Base-by-base conservation (phyloP, 2,888 invertebrate species). In the Unio delphinus region DNA sequence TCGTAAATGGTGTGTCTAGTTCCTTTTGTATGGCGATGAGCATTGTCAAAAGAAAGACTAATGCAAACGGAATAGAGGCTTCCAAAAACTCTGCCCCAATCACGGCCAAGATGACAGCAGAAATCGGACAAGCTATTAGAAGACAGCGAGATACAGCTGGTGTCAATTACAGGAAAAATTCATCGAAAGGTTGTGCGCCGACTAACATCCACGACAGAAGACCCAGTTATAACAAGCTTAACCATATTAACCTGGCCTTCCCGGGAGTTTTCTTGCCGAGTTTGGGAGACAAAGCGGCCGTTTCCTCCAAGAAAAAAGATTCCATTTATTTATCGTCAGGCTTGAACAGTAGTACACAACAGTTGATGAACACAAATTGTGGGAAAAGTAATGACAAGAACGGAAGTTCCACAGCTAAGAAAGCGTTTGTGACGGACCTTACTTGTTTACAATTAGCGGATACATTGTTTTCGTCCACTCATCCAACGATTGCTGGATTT, bases 401-500 rank as follows among this genome's bases (percentile, higher is more conserved):
- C 45, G 15, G 45, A 45, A 11, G 45, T 45, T 3, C 45, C 17
- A 11, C 20, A 26, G 55, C 70, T 23, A 68, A 59, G 23, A 72
- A 65, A 55, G 28, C 69, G 7, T 26, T 67, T 20, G 61, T 72
- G 55, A 62, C 76, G 45, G 70, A 76, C 23, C 45, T 72, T 17
- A 74, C 74, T 6, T 72, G 72, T 59, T 63, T 70, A 55, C 76
- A 76, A 58, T 63, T 74, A 18, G 68, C 72, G 20, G 76, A 76
- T 28, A 68, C 72, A 23, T 61, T 76, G 28, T 65, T 72, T 11
- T 70, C 74, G 11, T 70, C 68, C 34, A 69, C 64, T 45, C 66
- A 68, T 26, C 63, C 74, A 4, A 66, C 74, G 26, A 69, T 70
- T 62, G 62, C 72, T 28, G 74, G 74, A 28, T 59, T 72, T 6